Evolutionary conservation across 2,797 vertebrate genomes (phyloP), one percentile per base, ranked within the genome.

Genomic region (Cichlasoma orientale): DNA sequence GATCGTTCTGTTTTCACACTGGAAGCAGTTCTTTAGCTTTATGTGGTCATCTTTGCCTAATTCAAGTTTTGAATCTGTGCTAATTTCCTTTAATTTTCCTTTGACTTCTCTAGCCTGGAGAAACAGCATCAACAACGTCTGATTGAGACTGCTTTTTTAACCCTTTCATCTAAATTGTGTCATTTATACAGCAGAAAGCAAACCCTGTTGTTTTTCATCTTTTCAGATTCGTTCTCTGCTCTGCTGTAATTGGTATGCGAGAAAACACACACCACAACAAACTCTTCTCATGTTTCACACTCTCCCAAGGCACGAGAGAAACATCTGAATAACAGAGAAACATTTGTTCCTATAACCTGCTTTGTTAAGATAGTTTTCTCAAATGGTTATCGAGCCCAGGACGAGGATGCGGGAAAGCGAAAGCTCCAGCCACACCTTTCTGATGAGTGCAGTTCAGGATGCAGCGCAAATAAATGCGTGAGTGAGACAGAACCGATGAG

Each of bases 171-270:
- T 80, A 59, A 71, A 80, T 80, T n/a, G 76, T 75, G 11, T n/a
- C 54, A 56, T 33, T 54, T 77, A 21, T 72, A 56, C 74, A 56
- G 69, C 58, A 58, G 19, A 79, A 29, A 50, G 23, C 36, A 19
- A 47, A 7, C 36, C n/a, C 21, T n/a, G 38, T 57, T 73, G 69
- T 78, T 89, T 82, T 83, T 44, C 72, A 81, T 86, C 75, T 86
- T 71, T 77, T 76, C 47, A 47, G 36, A 69, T 81, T 79, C 66
- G 33, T 80, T 76, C 77, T 73, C 59, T 8, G 66, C 74, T 11
- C 47, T 72, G 71, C 63, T 73, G 57, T 72, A 79, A 79, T 57
- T 55, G 71, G 47, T 77, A 74, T 77, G 72, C 56, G 58, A 85
- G 74, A 88, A n/a, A n/a, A 87, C 53, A 72, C 31, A 58, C 13